Percentiles rank a stretch among this genome's conserved stretches.
Evolutionary conservation across 1,140 invertebrate species (phyloP).

Genomic region (Heliothis subflexa): DNA sequence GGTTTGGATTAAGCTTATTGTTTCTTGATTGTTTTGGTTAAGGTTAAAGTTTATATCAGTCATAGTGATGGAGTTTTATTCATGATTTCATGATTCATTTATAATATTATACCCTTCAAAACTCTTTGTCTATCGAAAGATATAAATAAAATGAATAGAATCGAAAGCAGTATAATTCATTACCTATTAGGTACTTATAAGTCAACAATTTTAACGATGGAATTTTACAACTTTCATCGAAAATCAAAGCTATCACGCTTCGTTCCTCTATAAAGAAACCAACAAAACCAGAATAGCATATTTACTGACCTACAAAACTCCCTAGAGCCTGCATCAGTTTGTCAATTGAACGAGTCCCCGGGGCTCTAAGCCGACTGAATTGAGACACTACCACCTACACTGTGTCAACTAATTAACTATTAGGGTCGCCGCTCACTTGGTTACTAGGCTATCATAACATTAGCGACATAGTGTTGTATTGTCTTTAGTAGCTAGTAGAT

Average conservation of each 20-base stretch:
- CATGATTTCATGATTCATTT: too few relatives aligned
- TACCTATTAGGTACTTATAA: too few relatives aligned
- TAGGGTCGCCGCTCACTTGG: slow-evolving; percentile 19
- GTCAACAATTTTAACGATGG: too few relatives aligned
- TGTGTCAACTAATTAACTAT: slow-evolving; percentile 42
- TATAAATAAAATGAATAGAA: too few relatives aligned
- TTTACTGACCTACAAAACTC: not conserved
- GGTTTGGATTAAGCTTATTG: slow-evolving; percentile 27
- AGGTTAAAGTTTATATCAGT: not conserved
- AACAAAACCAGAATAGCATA: not conserved
- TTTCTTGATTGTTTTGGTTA: slow-evolving; percentile 2
- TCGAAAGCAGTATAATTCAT: too few relatives aligned
- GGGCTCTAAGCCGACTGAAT: slow-evolving; percentile 8
- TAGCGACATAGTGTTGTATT: too few relatives aligned
- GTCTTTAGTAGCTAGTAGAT: too few relatives aligned
- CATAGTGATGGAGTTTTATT: not conserved
- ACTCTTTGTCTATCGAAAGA: too few relatives aligned
- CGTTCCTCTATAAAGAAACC: not conserved
- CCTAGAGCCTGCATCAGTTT: not conserved
- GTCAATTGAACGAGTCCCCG: slow-evolving; percentile 37
- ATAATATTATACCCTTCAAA: too few relatives aligned
- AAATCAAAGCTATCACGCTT: too few relatives aligned
- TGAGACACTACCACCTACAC: slow-evolving; percentile 22
- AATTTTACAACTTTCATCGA: too few relatives aligned
- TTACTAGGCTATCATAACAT: not conserved